A percentile compares a stretch with the other conserved stretches of the same genome.
phyloP scores from a whole-genome alignment of 2,113 vertebrate genomes.

The Burhinus oedicnemus region DNA sequence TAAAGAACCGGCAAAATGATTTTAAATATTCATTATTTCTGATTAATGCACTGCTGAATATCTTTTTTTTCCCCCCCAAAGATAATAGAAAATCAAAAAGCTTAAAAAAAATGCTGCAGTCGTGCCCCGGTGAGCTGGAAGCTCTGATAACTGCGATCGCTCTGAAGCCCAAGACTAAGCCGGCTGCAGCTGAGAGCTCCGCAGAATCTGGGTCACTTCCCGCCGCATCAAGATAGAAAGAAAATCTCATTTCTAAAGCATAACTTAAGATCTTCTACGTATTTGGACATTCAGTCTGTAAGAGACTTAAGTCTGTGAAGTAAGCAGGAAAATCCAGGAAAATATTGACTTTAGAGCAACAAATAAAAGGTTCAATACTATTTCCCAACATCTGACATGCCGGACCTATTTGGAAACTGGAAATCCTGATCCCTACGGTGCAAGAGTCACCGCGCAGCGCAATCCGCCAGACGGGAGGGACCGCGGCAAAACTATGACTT shows the following conservation, averaged over 20 bases:
- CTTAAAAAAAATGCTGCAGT: no score
- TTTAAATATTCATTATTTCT: neutral
- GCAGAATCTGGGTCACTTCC: neutral
- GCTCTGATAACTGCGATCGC: fast-evolving
- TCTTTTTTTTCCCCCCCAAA: no score
- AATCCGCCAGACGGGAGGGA: neutral
- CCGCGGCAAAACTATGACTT: neutral
- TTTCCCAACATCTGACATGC: neutral
- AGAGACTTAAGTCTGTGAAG: neutral
- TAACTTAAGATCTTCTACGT: neutral
- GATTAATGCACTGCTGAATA: neutral
- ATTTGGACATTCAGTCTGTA: no score
- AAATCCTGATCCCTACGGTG: neutral
- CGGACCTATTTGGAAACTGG: neutral
- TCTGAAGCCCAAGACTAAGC: no score
- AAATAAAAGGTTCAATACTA: neutral
- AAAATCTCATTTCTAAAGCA: no score
- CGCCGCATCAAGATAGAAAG: no score
- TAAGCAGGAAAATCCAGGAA: neutral
- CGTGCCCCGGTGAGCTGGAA: neutral
- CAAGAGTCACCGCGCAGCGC: neutral
- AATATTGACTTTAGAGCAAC: neutral
- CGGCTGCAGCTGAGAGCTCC: neutral
- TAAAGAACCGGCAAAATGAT: neutral
- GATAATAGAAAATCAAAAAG: neutral